These are phyloP conservation scores for Microtus oregoni DNA, from an alignment of 2,113 vertebrate species.

Conservation along the genomic window DNA sequence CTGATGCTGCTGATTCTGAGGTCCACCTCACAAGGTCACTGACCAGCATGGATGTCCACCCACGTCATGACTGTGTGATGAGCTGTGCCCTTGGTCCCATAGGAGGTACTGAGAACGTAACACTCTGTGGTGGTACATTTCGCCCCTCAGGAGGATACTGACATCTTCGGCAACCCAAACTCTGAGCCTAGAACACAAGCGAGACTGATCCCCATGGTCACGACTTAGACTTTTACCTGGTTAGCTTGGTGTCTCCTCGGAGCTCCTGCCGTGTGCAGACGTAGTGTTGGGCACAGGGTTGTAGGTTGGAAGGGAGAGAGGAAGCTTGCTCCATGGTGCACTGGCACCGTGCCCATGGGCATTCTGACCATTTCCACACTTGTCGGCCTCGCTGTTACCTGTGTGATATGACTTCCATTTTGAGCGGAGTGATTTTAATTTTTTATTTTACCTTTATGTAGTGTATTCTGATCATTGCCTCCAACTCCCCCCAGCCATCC, in stretches of 20 bases:
- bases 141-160: conserved; percentile 20
- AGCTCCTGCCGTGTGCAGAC: not conserved
- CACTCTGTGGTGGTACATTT: conserved; percentile 61
- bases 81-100: conserved; percentile 23
- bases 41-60: conserved; percentile 75
- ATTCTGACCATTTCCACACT: not conserved
- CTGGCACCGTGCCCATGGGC: too few species aligned
- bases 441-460: not conserved
- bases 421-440: not conserved
- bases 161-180: not conserved
- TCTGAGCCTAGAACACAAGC: not conserved
- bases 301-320: too few species aligned
- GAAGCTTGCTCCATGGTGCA: not conserved
- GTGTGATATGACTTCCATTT: not conserved
- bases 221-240: not conserved
- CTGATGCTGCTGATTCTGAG: conserved; percentile 78
- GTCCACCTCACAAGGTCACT: conserved; percentile 81
- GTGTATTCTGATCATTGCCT: not conserved
- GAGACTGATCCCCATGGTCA: not conserved
- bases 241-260: not conserved
- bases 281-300: not conserved
- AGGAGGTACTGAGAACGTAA: conserved; percentile 66
- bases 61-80: conserved; percentile 75
- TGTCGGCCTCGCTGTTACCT: accelerated
- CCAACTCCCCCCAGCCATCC: not conserved